Base-by-base conservation (phyloP, 92 coral and sea anemone species). In the Galaxea fascicularis region DNA sequence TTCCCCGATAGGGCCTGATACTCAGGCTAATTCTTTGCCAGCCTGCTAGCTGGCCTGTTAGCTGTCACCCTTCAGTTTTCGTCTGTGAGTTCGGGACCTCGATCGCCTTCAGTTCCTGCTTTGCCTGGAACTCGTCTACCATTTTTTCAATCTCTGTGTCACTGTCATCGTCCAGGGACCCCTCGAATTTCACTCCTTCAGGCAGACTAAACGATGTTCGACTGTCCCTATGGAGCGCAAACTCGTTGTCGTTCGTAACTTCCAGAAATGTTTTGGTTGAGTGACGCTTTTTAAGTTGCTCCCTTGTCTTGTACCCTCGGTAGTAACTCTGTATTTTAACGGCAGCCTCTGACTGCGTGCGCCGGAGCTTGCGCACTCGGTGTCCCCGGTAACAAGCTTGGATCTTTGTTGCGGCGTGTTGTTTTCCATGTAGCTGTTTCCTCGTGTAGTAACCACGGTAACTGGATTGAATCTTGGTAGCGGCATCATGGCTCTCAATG, bases 181-280 rank as follows among this genome's bases (percentile, higher is more conserved):
- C 98, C 72, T 94, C 98, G 80, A 94, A 94, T 67, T 94, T 92
- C 25, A 94, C 92, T 35, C 91, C 98, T 20, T 77, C 98, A 1
- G 98, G 94, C 29, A 94, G 88, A 71, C 98, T 94, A 29, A 94
- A 94, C 10, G 98, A 94, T 24, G 79, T 78, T 0, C 98, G 84
- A 54, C 92, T 92, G 75, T 94, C 95, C 11, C 90, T 82, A 21
- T 79, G 88, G 21, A 77, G 57, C n/a, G 77, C 30, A 1, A 84
- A 81, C n/a, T 89, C 87, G 27, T 81, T 85, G n/a, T 65, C 54
- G 35, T 25, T 77, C 20, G 74, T 51, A 51, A 62, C 89, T 7
- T 68, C 74, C 30, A 65, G 78, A 54, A 85, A 80, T 4, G 70
- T 44, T 64, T 87, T 82, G 20, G 90, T 73, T 5, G 93, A 85